Base-by-base conservation (phyloP, 2,113 vertebrate genomes). In the Donacobius atricapilla region DNA sequence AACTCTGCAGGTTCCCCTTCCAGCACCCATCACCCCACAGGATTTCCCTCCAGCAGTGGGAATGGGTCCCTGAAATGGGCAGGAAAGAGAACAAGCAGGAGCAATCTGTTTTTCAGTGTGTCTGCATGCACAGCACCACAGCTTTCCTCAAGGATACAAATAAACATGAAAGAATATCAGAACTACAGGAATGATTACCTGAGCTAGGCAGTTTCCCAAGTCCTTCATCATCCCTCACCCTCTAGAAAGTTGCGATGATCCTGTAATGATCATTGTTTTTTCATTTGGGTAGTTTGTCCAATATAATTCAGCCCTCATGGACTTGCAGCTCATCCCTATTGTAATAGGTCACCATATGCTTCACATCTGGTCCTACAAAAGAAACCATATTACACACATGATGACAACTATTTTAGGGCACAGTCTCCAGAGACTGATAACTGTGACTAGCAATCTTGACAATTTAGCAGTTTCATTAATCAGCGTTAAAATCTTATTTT, bases 331-430 rank as follows among this genome's bases (percentile, higher is more conserved):
- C 89, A 73, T 94, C 78, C 82, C 83, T 83, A 2, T 63, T 83
- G 73, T 42, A 78, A 84, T 44, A 90, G 89, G 94, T 95, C 93
- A 96, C 94, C 95, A 94, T 97, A 95, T 96, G 94, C 71, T 95
- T 89, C 93, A 93, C 97, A 97, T 89, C 96, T 97, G 96, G 82
- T 75, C 91, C 91, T 84, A 58, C 85, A 73, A 47, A 94, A 86
- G 87, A 82, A 80, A 63, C 81, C 83, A 28, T 72, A 86, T 90
- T 93, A 86, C 79, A 79, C n/a, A 47, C 15, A 73, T 2, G 50
- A 91, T 80, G 87, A 50, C 76, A 92, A 61, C 61, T 94, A 40
- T 79, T 93, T 95, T 76, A 73, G 76, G 89, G 42, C 28, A 89
- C 71, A 65, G 39, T 30, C 94, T 93, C 84, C 75, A 80, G 94